phyloP scores from a whole-genome alignment of 2,888 invertebrate genomes.

The Dichetophora obliterata region DNA sequence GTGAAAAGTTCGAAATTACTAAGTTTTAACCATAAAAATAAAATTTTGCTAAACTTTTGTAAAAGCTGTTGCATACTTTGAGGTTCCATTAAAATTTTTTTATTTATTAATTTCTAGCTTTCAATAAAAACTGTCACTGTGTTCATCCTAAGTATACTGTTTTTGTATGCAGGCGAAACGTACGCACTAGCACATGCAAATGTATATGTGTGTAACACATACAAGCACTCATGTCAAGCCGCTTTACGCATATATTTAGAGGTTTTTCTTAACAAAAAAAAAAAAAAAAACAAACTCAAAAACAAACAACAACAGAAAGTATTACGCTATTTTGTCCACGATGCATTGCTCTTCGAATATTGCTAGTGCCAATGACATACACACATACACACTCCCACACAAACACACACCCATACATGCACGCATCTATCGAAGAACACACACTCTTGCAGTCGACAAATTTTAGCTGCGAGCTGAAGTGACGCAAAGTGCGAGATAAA shows the following conservation, averaged over 20 bases:
- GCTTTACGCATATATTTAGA: slow-evolving; percentile 6
- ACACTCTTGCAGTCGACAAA: background rate
- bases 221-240: too few species aligned
- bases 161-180: too few species aligned
- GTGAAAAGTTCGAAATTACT: too few species aligned
- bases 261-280: background rate
- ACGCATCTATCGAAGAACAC: slow-evolving; percentile 12
- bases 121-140: background rate
- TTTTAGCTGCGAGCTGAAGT: slow-evolving; percentile 38
- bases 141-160: slow-evolving; percentile 3
- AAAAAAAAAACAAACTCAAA: too few species aligned
- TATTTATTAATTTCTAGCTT: background rate
- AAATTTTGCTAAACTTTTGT: too few species aligned
- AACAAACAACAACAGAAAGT: slow-evolving; percentile 28
- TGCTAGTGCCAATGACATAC: slow-evolving; percentile 44
- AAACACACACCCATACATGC: background rate
- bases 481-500: slow-evolving; percentile 59
- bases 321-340: slow-evolving; percentile 40
- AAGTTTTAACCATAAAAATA: too few species aligned
- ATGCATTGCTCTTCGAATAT: slow-evolving; percentile 41
- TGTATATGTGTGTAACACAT: too few species aligned
- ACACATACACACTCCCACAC: slow-evolving; percentile 10
- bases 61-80: background rate
- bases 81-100: background rate
- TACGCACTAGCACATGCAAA: too few species aligned